phyloP scores from a whole-genome alignment of 1,140 invertebrate genomes.

The Notospermus geniculatus region DNA sequence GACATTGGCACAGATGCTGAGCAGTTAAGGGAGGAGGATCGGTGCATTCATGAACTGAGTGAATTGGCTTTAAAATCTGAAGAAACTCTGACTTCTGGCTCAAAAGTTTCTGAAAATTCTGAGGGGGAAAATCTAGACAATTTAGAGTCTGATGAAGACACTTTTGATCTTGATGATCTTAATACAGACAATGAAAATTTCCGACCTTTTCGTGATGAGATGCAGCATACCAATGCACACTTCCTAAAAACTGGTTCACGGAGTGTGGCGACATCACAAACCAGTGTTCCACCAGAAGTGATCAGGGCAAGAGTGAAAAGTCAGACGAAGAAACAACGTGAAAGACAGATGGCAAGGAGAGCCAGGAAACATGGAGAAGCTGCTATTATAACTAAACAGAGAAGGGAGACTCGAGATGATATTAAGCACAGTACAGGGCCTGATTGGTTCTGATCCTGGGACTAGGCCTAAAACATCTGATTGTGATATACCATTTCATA shows the following conservation, averaged over 20 bases:
- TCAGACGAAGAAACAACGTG: slow-evolving; percentile 65
- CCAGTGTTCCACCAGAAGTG: slow-evolving; percentile 83
- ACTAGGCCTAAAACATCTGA: no score
- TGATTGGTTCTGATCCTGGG: slow-evolving; percentile 33
- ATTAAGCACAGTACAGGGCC: slow-evolving; percentile 62
- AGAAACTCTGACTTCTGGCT: background rate
- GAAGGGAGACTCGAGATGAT: slow-evolving; percentile 79
- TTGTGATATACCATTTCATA: no score
- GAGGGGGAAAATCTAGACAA: background rate
- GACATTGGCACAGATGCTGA: no score
- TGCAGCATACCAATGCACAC: slow-evolving; percentile 42
- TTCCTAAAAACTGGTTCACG: slow-evolving; percentile 45
- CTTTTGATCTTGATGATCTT: slow-evolving; percentile 31
- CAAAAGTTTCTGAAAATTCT: background rate
- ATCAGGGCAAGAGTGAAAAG: slow-evolving; percentile 75
- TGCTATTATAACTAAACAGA: slow-evolving; percentile 75
- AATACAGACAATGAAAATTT: slow-evolving; percentile 32
- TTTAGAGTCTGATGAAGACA: slow-evolving; percentile 16
- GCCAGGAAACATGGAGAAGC: slow-evolving; percentile 89
- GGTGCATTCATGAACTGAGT: no score
- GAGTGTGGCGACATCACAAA: slow-evolving; percentile 61
- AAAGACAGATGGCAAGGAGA: slow-evolving; percentile 65
- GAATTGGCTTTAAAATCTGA: background rate
- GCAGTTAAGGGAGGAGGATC: no score
- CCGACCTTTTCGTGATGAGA: slow-evolving; percentile 40